These are phyloP conservation scores for Campoplex nolae DNA, from an alignment of 2,888 invertebrate genomes.

Conservation along the genomic window DNA sequence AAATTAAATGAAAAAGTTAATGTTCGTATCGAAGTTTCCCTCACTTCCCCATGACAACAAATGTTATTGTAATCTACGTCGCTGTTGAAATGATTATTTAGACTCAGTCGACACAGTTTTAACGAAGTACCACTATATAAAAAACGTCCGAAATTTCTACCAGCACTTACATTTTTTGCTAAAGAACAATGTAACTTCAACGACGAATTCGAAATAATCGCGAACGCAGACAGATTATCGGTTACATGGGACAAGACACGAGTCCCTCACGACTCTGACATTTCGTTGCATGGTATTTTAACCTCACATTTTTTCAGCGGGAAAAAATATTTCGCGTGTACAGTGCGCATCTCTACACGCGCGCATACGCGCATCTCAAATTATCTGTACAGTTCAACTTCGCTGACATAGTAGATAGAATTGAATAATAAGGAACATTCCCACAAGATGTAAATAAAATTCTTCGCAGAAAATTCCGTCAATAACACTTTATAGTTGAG, in stretches of 20 bases:
- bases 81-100: neutral
- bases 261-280: neutral
- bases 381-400: neutral
- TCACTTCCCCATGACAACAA: neutral
- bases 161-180: neutral
- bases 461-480: too few relatives aligned
- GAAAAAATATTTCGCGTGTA: neutral
- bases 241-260: neutral
- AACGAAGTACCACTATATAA: neutral
- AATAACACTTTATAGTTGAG: too few relatives aligned
- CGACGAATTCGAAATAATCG: neutral
- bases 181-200: slow-evolving; percentile 2
- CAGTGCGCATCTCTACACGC: neutral
- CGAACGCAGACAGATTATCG: neutral
- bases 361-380: neutral
- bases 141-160: slow-evolving; percentile 17
- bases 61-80: neutral
- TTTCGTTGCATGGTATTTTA: neutral
- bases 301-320: slow-evolving; percentile 10
- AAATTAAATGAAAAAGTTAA: neutral
- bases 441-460: too few relatives aligned
- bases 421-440: too few relatives aligned
- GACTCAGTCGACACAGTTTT: neutral
- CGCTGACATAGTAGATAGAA: too few relatives aligned
- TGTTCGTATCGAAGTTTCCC: neutral